phyloP scores from a whole-genome alignment of 2,797 vertebrate genomes.

The Rhinophrynus dorsalis region DNA sequence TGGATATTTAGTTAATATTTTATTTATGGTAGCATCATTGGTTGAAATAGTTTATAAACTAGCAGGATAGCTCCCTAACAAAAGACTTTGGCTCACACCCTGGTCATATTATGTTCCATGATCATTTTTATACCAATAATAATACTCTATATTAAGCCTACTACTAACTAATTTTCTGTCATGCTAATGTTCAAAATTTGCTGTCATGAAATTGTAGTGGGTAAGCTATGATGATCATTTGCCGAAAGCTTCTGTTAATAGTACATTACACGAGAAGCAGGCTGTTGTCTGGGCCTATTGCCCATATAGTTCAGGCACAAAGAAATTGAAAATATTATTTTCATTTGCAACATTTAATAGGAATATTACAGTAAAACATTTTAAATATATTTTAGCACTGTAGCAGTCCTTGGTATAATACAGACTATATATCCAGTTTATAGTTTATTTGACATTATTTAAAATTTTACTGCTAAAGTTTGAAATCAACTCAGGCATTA shows the following conservation, averaged over 20 bases:
- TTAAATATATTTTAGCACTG: not conserved
- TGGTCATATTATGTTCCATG: too few species aligned
- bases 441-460: too few species aligned
- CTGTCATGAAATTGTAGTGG: constrained; percentile 15
- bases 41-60: too few species aligned
- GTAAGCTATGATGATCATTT: constrained; percentile 29
- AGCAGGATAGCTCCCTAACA: too few species aligned
- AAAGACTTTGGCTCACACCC: too few species aligned
- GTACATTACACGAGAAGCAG: constrained; percentile 13
- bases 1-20: too few species aligned
- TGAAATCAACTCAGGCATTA: too few species aligned
- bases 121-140: too few species aligned
- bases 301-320: constrained; percentile 8
- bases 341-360: constrained; percentile 4
- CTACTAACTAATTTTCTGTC: not conserved
- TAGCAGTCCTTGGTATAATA: too few species aligned
- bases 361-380: not conserved
- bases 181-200: not conserved
- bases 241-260: constrained; percentile 21
- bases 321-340: constrained; percentile 10
- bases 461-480: too few species aligned
- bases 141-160: not conserved
- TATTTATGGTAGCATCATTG: too few species aligned
- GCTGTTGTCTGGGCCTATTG: constrained; percentile 31
- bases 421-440: too few species aligned